Conservation (phyloP, 2,797 vertebrate species). For the Lophius americanus region DNA sequence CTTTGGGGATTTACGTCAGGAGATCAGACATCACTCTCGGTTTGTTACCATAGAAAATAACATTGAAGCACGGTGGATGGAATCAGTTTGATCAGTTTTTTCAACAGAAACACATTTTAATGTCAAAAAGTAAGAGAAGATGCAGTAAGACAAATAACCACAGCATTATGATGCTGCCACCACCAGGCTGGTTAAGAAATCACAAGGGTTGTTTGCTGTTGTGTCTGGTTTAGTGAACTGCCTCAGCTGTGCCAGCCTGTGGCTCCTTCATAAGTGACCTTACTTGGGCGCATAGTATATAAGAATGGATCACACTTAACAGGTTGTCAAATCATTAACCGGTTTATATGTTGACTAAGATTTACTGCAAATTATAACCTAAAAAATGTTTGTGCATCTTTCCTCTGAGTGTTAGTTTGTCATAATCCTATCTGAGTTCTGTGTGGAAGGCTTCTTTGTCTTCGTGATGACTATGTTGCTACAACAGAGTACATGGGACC, state of each 20-base stretch:
- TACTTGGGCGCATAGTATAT: not conserved
- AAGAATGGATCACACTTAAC: not conserved
- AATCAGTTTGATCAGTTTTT: not conserved
- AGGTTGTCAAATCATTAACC: too few species aligned
- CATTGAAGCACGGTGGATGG: constrained; percentile 28
- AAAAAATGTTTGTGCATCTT: not conserved
- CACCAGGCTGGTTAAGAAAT: not conserved
- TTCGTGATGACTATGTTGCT: not conserved
- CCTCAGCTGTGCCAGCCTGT: not conserved
- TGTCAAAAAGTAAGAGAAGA: too few species aligned
- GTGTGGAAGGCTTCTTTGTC: not conserved
- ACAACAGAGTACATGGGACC: not conserved
- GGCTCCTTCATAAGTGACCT: not conserved
- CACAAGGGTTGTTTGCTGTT: not conserved
- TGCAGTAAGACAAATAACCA: not conserved
- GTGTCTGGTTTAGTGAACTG: too few species aligned
- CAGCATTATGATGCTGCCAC: not conserved
- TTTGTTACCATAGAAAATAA: not conserved
- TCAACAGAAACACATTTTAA: not conserved
- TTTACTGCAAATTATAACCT: not conserved
- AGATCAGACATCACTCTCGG: too few species aligned
- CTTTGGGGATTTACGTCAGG: not conserved
- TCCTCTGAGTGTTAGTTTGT: not conserved
- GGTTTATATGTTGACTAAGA: too few species aligned
- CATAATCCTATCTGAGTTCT: not conserved